Conservation (phyloP, 2,888 invertebrate genomes). For the Phragmatobia fuliginosa region DNA sequence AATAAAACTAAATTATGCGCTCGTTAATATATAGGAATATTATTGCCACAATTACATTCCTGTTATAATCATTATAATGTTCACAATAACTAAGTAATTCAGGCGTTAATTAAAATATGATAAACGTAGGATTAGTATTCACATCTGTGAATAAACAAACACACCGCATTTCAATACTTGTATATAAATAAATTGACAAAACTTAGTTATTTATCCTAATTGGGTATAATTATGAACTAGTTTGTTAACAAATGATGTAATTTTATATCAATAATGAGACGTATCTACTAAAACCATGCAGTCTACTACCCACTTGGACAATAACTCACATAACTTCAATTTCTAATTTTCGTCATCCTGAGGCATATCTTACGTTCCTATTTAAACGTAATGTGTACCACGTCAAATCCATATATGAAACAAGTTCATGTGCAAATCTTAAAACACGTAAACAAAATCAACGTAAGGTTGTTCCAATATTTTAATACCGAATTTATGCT, state of each 20-base stretch:
- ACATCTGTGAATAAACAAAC: conserved; percentile 14
- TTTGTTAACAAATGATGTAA: background rate
- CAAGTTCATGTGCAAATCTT: too few species aligned
- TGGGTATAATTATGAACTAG: background rate
- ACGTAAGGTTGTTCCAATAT: background rate
- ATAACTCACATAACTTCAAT: too few species aligned
- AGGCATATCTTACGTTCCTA: too few species aligned
- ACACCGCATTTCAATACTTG: conserved; percentile 18
- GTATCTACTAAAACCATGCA: too few species aligned
- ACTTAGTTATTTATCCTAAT: background rate
- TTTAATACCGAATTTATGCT: background rate
- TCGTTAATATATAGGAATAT: conserved; percentile 18
- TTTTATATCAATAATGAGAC: background rate
- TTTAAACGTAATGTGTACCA: too few species aligned
- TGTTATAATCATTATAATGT: conserved; percentile 25
- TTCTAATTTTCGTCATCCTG: too few species aligned
- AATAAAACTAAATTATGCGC: background rate
- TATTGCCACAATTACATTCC: conserved; percentile 34
- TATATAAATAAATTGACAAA: conserved; percentile 4
- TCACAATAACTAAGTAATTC: conserved; percentile 22
- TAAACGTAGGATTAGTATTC: conserved; percentile 25
- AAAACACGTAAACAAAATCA: too few species aligned
- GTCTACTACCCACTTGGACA: too few species aligned
- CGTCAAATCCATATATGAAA: too few species aligned
- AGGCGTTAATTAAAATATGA: conserved; percentile 26